These are phyloP conservation scores for Anomalospiza imberbis DNA, from an alignment of 2,797 vertebrate genomes.

Conservation along the genomic window DNA sequence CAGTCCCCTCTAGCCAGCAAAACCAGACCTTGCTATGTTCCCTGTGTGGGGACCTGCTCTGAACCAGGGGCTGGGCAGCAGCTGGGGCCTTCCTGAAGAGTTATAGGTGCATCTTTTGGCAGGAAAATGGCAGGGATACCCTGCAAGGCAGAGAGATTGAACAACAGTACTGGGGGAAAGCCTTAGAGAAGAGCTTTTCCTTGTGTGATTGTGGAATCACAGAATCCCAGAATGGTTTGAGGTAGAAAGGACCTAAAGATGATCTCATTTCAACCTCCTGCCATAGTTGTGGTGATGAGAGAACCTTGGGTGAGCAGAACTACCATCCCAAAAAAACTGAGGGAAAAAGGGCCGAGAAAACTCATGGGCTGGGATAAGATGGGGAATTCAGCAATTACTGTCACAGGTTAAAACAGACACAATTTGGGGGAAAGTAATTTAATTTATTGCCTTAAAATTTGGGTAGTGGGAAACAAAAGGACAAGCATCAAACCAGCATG, in stretches of 20 bases:
- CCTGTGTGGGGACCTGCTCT: not conserved
- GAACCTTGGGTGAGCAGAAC: not conserved
- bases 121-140: not conserved
- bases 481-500: not conserved
- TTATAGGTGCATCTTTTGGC: not conserved
- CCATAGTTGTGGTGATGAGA: not conserved
- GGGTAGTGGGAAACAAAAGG: not conserved
- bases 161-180: not conserved
- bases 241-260: not conserved
- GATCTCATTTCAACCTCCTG: not conserved
- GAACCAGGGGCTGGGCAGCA: not conserved
- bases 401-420: not conserved
- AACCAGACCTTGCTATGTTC: not conserved
- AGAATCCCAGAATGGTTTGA: not conserved
- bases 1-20: not conserved
- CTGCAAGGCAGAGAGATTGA: not conserved
- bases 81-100: not conserved
- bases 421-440: not conserved
- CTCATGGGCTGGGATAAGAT: not conserved
- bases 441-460: not conserved
- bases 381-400: not conserved
- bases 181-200: not conserved
- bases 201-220: not conserved
- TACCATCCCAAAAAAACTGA: not conserved
- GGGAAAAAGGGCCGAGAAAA: fast-evolving